Conservation (phyloP, 1,140 invertebrate species). For the Pissodes strobi region DNA sequence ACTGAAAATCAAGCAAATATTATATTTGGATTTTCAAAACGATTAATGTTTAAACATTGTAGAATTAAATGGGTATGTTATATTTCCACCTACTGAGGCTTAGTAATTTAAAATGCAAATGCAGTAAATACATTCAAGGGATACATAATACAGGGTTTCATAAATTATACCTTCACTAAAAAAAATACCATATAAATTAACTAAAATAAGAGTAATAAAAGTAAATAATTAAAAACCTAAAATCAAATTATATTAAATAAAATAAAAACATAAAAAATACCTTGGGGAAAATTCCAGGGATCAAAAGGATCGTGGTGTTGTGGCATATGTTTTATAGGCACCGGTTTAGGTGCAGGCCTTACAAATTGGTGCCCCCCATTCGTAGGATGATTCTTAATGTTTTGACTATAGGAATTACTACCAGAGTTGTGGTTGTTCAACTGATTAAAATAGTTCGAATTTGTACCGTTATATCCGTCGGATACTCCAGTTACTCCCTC, state of each 20-base stretch:
- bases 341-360: conserved; percentile 46
- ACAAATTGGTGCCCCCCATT: conserved; percentile 36
- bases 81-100: too few species aligned
- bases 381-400: conserved; percentile 31
- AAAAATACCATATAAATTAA: background rate
- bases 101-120: too few species aligned
- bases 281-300: conserved; percentile 51
- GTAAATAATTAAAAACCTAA: conserved; percentile 38
- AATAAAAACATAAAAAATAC: conserved; percentile 51
- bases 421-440: conserved; percentile 43
- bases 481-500: conserved; percentile 60
- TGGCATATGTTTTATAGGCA: conserved; percentile 45
- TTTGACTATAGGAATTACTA: conserved; percentile 38
- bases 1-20: too few species aligned
- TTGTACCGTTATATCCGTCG: conserved; percentile 58
- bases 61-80: too few species aligned
- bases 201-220: conserved; percentile 13
- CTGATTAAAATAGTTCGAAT: conserved; percentile 32
- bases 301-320: conserved; percentile 50
- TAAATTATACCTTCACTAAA: too few species aligned
- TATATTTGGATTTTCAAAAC: too few species aligned
- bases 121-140: too few species aligned
- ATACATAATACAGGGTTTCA: too few species aligned
- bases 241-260: conserved; percentile 42
- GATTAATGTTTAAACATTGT: too few species aligned